phyloP scores from a whole-genome alignment of 2,797 vertebrate species.

The Borostomias antarcticus region DNA sequence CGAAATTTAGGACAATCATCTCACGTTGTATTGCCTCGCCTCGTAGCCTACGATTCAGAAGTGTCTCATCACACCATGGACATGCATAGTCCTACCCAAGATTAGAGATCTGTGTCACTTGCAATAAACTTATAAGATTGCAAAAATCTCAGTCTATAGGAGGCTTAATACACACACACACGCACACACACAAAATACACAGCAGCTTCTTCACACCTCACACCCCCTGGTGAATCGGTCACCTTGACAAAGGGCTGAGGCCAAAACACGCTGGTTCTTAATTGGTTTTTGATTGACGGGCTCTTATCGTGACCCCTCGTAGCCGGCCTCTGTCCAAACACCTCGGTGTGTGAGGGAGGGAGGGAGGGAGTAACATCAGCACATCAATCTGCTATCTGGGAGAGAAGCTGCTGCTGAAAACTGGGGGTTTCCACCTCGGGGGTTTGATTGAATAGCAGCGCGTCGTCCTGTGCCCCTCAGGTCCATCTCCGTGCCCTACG shows the following conservation, averaged over 20 bases:
- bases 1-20: no score
- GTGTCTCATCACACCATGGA: no score
- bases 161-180: constrained; percentile 2
- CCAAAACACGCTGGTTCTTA: neutral
- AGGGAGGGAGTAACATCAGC: neutral
- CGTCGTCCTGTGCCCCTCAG: constrained; percentile 65
- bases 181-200: neutral
- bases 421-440: neutral
- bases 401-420: neutral
- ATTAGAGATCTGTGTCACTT: no score
- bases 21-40: no score
- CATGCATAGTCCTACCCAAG: no score
- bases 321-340: neutral
- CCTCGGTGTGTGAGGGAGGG: neutral
- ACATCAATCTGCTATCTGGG: neutral
- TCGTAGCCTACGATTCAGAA: no score
- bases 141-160: no score
- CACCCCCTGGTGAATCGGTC: neutral
- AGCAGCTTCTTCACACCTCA: neutral
- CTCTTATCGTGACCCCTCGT: neutral
- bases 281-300: neutral
- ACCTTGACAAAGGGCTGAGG: neutral
- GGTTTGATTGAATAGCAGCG: constrained; percentile 12
- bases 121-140: no score
- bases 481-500: constrained; percentile 94